phyloP scores from a whole-genome alignment of 2,797 vertebrate species.

The Prunella strophiata region DNA sequence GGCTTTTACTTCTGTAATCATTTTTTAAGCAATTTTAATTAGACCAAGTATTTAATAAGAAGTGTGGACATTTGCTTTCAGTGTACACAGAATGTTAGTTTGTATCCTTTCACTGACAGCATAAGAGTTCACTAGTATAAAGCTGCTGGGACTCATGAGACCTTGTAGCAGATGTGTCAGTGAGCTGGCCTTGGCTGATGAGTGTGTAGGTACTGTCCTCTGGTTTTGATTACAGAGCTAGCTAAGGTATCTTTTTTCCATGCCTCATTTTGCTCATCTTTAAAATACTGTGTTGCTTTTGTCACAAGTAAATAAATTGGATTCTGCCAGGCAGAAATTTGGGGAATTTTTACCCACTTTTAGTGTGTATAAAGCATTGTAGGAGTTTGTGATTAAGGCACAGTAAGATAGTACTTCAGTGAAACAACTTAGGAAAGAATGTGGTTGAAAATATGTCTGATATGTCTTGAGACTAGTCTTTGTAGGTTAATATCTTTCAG shows the following conservation, averaged over 20 bases:
- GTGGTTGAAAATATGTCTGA: neutral
- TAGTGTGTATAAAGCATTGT: neutral
- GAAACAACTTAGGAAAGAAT: neutral
- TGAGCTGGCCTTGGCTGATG: slow-evolving; percentile 7
- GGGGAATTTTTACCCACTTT: neutral
- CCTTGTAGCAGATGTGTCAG: slow-evolving; percentile 6
- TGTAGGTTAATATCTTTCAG: neutral
- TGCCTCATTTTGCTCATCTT: neutral
- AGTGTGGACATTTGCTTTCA: neutral
- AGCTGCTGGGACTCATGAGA: neutral
- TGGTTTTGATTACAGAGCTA: slow-evolving; percentile 14
- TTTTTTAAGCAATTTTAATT: neutral
- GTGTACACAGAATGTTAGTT: neutral
- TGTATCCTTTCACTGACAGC: slow-evolving; percentile 17
- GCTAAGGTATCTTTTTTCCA: neutral
- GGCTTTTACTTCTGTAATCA: neutral
- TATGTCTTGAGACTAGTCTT: neutral
- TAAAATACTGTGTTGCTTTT: neutral
- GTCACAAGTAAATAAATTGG: neutral
- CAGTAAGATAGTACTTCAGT: rapidly evolving
- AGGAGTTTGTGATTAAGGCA: neutral
- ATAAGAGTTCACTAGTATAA: slow-evolving; percentile 1
- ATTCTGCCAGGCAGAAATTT: neutral
- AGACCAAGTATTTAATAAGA: neutral
- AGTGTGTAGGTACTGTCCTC: neutral